Evolutionary conservation across 2,797 vertebrate species (phyloP).

Genomic region (Linurgus olivaceus): DNA sequence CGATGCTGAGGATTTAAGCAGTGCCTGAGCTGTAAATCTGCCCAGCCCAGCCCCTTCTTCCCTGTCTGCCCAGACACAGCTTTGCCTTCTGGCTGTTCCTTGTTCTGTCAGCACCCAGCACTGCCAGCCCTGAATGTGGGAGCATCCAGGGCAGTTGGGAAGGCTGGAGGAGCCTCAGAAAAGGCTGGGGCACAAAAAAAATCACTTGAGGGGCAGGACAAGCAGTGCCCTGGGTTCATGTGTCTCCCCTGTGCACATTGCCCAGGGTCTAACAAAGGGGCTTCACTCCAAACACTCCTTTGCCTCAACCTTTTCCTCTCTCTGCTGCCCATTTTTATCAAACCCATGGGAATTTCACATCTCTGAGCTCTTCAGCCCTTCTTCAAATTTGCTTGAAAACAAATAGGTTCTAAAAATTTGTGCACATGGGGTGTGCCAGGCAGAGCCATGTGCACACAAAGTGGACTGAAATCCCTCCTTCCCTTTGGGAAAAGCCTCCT

Average conservation of each 20-base stretch:
- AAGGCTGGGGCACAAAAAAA: background rate
- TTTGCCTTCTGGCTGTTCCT: background rate
- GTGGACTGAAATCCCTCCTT: background rate
- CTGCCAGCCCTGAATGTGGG: fast-evolving
- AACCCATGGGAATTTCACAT: background rate
- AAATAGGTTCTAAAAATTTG: background rate
- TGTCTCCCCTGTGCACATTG: background rate
- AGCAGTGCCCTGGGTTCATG: background rate
- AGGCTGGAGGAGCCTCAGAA: background rate
- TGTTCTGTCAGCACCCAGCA: background rate
- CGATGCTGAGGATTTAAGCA: background rate
- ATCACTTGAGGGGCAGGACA: background rate
- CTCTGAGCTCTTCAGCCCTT: background rate
- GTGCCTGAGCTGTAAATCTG: background rate
- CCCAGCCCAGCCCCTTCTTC: background rate
- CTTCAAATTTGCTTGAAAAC: background rate
- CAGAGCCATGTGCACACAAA: background rate
- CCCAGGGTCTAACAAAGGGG: background rate
- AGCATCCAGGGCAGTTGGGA: background rate
- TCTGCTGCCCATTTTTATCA: background rate
- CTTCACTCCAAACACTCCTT: background rate
- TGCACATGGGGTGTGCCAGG: background rate
- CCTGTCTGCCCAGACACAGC: background rate
- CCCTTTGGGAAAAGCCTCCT: background rate
- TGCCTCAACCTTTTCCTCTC: background rate